A percentile compares a stretch with the other conserved stretches of the same genome.
These are phyloP conservation scores for Brachionus rotundiformis DNA, from an alignment of 1,140 invertebrate genomes.

Conservation along the genomic window DNA sequence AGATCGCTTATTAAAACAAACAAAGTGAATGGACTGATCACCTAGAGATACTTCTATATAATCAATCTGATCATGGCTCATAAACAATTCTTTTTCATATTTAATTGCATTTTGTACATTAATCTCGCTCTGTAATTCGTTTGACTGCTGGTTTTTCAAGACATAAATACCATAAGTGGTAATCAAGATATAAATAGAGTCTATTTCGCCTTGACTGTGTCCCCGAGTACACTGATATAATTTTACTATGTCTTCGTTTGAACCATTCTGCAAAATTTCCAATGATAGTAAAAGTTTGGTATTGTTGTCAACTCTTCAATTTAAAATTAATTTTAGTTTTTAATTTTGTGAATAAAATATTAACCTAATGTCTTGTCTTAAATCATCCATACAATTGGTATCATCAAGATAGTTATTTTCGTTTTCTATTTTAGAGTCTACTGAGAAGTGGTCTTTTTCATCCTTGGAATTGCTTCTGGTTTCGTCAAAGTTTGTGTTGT, in stretches of 20 bases:
- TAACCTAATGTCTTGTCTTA: conserved; percentile 29
- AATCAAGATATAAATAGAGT: conserved; percentile 26
- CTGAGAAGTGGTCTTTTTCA: not conserved
- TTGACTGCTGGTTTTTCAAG: not conserved
- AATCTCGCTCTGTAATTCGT: conserved; percentile 1
- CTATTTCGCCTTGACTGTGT: conserved; percentile 41
- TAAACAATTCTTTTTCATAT: conserved; percentile 16
- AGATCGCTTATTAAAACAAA: conserved; percentile 44
- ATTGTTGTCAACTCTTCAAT: conserved; percentile 31
- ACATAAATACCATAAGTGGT: conserved; percentile 30
- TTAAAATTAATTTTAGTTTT: not conserved
- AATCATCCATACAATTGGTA: not conserved
- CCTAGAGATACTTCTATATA: conserved; percentile 38
- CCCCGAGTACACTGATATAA: conserved; percentile 29
- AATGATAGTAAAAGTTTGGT: conserved; percentile 34
- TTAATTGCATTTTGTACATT: conserved; percentile 18
- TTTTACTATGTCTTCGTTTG: conserved; percentile 39
- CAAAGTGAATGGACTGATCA: conserved; percentile 41
- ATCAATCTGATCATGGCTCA: conserved; percentile 45
- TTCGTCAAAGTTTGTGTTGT: not conserved
- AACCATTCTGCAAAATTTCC: conserved; percentile 44
- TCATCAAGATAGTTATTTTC: conserved; percentile 32
- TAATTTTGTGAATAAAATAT: not conserved
- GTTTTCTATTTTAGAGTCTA: conserved; percentile 5
- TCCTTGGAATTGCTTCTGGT: conserved; percentile 10